Conservation (phyloP, 2,113 vertebrate genomes). For the Pao palembangensis region DNA sequence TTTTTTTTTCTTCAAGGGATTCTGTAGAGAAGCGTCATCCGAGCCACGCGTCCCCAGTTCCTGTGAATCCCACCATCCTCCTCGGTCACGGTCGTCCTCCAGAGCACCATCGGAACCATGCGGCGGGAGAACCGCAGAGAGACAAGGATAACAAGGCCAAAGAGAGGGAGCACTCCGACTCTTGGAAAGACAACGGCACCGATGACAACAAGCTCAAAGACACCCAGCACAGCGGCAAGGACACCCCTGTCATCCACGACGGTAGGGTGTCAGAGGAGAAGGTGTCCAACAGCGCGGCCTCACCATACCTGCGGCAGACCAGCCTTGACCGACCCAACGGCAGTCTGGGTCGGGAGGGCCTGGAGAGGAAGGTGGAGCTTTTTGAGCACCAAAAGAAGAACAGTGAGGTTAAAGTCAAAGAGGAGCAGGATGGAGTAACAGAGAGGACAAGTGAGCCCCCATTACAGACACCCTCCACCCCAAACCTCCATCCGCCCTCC, state of each 20-base stretch:
- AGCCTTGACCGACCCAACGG: slow-evolving; percentile 78
- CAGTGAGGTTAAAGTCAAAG: slow-evolving; percentile 92
- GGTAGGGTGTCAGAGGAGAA: slow-evolving; percentile 84
- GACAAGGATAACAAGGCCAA: slow-evolving; percentile 88
- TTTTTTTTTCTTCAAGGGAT: slow-evolving; percentile 75
- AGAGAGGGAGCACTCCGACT: slow-evolving; percentile 82
- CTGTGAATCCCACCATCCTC: slow-evolving; percentile 82
- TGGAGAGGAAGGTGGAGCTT: slow-evolving; percentile 84
- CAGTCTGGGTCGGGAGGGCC: slow-evolving; percentile 79
- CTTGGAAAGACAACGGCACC: slow-evolving; percentile 83
- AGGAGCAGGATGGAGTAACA: slow-evolving; percentile 83
- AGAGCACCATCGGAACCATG: slow-evolving; percentile 83
- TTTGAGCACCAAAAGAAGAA: slow-evolving; percentile 89
- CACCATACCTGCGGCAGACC: slow-evolving; percentile 82
- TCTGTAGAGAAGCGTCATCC: slow-evolving; percentile 88
- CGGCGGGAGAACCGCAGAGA: slow-evolving; percentile 78
- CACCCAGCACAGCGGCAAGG: slow-evolving; percentile 83
- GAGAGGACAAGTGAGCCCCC: slow-evolving; percentile 78
- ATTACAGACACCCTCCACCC: slow-evolving; percentile 72
- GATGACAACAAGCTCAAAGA: slow-evolving; percentile 95
- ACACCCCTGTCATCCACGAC: slow-evolving; percentile 81
- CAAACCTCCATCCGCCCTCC: slow-evolving; percentile 80
- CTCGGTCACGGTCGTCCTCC: slow-evolving; percentile 83
- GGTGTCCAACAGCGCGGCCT: slow-evolving; percentile 80
- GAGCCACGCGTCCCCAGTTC: slow-evolving; percentile 86